Percentiles rank a stretch among this genome's conserved stretches.
Conservation (phyloP, 2,888 invertebrate genomes). For the Oscheius onirici region DNA sequence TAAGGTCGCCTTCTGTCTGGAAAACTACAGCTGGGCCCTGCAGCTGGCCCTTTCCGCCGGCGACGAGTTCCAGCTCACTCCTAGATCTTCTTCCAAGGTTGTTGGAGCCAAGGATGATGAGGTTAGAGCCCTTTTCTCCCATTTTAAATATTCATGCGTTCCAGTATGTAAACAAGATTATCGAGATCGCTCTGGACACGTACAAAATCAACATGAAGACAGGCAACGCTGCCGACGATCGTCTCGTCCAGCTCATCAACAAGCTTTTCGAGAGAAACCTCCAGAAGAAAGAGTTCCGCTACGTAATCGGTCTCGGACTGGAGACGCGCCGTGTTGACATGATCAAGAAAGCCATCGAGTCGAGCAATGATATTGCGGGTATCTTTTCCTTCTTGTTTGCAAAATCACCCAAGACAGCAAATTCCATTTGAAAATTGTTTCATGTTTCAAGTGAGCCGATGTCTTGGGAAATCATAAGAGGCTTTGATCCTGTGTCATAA, state of each 20-base stretch:
- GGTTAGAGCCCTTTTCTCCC: too few relatives aligned
- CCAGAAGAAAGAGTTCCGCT: conserved; percentile 74
- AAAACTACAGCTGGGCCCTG: conserved; percentile 93
- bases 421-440: neutral
- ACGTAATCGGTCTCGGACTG: conserved; percentile 90
- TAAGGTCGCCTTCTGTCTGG: conserved; percentile 93
- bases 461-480: too few relatives aligned
- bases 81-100: conserved; percentile 81
- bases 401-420: neutral
- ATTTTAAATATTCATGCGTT: too few relatives aligned
- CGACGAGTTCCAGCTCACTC: conserved; percentile 91
- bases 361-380: conserved; percentile 32
- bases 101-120: conserved; percentile 62
- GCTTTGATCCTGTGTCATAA: too few relatives aligned
- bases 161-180: conserved; percentile 66
- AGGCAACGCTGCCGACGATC: conserved; percentile 70
- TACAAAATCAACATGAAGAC: conserved; percentile 54
- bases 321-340: conserved; percentile 97
- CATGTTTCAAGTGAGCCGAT: too few relatives aligned
- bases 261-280: conserved; percentile 96
- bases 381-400: neutral
- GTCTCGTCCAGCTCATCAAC: conserved; percentile 90
- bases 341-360: conserved; percentile 85
- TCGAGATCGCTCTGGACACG: conserved; percentile 64
- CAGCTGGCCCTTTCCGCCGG: conserved; percentile 93